Evolutionary conservation across 2,113 vertebrate genomes (phyloP), one percentile per base, ranked within the genome.

Genomic region (Aramus guarauna): DNA sequence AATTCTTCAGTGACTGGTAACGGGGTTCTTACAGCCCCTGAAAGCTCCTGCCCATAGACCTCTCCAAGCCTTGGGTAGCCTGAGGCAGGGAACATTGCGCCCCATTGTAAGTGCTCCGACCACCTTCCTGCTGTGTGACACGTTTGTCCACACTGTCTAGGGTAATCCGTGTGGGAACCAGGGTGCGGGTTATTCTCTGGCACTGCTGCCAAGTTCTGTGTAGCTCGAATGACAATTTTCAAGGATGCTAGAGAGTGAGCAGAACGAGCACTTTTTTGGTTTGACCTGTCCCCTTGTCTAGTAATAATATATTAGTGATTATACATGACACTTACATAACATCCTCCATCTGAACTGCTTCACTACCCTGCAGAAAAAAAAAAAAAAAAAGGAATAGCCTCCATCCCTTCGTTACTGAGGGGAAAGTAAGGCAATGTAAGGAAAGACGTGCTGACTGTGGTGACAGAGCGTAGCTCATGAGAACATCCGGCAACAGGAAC

Each of bases 271-370:
- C 37, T 68, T 69, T 85, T 67, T 67, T 26, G 0, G 22, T 64
- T 71, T 96, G 77, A 81, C 60, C 66, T 92, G 76, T 82, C 92
- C 91, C 45, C 48, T 78, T 78, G 66, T 95, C 66, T 91, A 45
- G 41, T 79, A 82, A 92, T 62, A 94, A 94, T 82, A 78, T 85
- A 60, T 85, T 91, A 66, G 53, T 82, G 86, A 92, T 94, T 87
- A 76, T 88, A 92, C 77, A 82, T 76, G 89, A 88, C 80, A 92
- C 73, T 73, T 91, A 89, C 45, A 95, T 90, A 94, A 76, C 77
- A 73, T 87, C 62, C 37, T 95, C 74, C n/a, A 94, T 58, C 86
- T 87, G 69, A 96, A 82, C 77, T 50, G 73, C 58, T 96, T 88
- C 53, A 62, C 67, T 93, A 80, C 37, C 62, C 50, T 82, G 50